Conservation (phyloP, 2,113 vertebrate genomes). For the Oriolus oriolus region DNA sequence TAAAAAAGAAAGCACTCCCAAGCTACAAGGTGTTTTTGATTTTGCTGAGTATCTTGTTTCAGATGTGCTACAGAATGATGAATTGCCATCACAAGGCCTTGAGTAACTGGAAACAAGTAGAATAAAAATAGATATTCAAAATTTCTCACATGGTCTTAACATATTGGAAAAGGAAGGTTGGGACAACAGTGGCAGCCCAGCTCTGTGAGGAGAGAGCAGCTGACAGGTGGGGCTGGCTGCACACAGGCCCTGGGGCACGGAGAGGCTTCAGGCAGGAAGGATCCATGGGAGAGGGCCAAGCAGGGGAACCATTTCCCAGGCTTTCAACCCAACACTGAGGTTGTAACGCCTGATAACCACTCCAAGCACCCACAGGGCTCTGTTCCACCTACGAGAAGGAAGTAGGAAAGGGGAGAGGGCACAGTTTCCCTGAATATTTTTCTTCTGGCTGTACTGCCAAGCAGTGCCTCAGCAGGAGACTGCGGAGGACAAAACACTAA, state of each 20-base stretch:
- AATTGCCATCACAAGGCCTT: not conserved
- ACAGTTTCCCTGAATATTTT: not conserved
- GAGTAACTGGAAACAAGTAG: not conserved
- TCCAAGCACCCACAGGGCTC: not conserved
- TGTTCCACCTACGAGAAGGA: not conserved
- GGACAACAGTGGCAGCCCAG: not conserved
- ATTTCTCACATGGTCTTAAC: not conserved
- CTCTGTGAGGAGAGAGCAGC: not conserved
- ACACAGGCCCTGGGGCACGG: not conserved
- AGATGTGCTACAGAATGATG: not conserved
- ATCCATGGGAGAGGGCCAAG: not conserved
- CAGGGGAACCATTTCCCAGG: not conserved
- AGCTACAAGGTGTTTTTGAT: not conserved
- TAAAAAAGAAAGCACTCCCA: not conserved
- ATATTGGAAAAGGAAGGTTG: not conserved
- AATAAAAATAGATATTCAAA: not conserved
- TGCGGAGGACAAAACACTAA: not conserved
- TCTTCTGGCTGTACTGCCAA: not conserved
- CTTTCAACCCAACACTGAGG: not conserved
- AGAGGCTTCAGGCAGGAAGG: not conserved
- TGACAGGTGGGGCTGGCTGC: not conserved
- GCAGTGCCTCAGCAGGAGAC: not conserved
- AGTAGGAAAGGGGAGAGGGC: not conserved
- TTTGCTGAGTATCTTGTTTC: not conserved
- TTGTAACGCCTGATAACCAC: not conserved